Base-by-base conservation (phyloP, 1,140 invertebrate genomes). In the Drosophila tsacasi region DNA sequence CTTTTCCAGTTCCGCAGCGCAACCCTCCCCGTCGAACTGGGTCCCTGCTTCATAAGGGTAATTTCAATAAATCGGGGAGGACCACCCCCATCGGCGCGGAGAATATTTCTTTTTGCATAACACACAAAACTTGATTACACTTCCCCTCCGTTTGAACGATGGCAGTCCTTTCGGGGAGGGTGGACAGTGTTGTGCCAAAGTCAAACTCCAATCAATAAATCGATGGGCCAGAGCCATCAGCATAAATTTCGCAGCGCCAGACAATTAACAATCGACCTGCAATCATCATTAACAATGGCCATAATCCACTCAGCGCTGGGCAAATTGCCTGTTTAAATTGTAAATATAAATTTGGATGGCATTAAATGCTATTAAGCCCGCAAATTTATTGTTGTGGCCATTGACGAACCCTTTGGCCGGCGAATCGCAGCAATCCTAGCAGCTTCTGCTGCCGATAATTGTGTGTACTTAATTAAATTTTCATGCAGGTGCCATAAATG, bases 401-500 rank as follows among this genome's bases (percentile, higher is more conserved):
- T 42, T 23, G 32, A 25, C 50, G 42, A 72, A 44, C 66, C 52
- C 35, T 35, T 72, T 72, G 42, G 32, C 25, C 32, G n/a, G 44
- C 64, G 17, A 15, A 13, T 19, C 23, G 27, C 19, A 12, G 19
- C 60, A 39, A 15, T 73, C 40, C 58, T 62, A 35, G n/a, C 27
- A 19, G 37, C 27, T 50, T 35, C 17, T 30, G 15, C 49, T 35
- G 37, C 57, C 69, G 82, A 91, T 85, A 89, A 89, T 89, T 89
- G 85, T 71, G 81, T 81, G 85, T 72, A 78, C 85, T 89, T 89
- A 90, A 89, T 89, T 89, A 89, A 89, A 89, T 90, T 90, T 90
- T 89, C 75, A 90, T 89, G 86, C 85, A 89, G 85, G 78, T 90
- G 81, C 77, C 65, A 89, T 89, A 89, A 89, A 90, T 85, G 86